Percentiles rank a stretch among this genome's conserved stretches.
Evolutionary conservation across 2,888 invertebrate species (phyloP).

Genomic region (Nysson spinosus): DNA sequence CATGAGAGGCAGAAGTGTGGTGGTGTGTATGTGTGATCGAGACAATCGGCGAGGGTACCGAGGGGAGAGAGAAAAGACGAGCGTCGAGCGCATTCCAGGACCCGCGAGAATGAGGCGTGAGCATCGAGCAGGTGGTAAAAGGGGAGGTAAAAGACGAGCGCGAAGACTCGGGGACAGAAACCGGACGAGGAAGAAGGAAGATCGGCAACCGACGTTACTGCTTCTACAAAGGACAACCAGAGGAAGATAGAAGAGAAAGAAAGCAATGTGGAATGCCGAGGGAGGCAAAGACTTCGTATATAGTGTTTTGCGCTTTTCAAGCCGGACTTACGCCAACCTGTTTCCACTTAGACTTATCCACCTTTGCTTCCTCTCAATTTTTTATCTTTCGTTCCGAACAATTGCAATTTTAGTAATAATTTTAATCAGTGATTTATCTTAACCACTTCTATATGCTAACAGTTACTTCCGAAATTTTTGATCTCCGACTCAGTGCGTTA

Average conservation of each 20-base stretch:
- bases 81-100: constrained; percentile 50
- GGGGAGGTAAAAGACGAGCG: constrained; percentile 42
- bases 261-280: constrained; percentile 35
- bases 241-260: constrained; percentile 30
- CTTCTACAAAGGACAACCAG: constrained; percentile 33
- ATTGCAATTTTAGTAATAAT: no score
- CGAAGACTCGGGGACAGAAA: constrained; percentile 35
- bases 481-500: no score
- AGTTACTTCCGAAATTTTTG: no score
- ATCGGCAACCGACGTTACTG: constrained; percentile 42
- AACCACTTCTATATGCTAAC: no score
- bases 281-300: constrained; percentile 22
- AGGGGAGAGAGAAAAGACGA: constrained; percentile 44
- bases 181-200: constrained; percentile 36
- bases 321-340: constrained; percentile 51
- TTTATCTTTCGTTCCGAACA: no score
- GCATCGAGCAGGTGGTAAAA: constrained; percentile 50
- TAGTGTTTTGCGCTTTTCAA: constrained; percentile 53
- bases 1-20: no score
- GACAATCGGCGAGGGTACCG: constrained; percentile 47
- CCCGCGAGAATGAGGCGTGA: constrained; percentile 56
- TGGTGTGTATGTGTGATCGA: constrained; percentile 33
- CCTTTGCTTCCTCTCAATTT: no score
- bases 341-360: no score
- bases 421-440: no score